Evolutionary conservation across 2,888 invertebrate genomes (phyloP).

Genomic region (Auanema freiburgensis): DNA sequence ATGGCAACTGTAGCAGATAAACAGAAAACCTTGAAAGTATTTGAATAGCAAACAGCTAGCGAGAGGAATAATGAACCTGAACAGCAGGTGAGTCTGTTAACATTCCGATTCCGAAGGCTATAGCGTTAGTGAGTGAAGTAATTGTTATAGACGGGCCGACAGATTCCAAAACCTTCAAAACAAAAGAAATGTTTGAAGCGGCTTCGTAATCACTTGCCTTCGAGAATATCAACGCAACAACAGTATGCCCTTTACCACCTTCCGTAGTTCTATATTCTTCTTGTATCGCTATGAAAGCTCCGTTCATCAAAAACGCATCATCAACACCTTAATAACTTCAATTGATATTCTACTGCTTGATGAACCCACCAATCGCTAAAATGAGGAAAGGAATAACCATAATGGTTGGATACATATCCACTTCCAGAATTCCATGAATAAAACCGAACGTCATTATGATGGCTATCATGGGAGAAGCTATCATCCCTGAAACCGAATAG

Average conservation of each 20-base stretch:
- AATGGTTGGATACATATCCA: conserved; percentile 29
- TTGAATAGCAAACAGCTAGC: too few relatives aligned
- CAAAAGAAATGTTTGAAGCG: not conserved
- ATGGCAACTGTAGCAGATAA: conserved; percentile 29
- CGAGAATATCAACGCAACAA: not conserved
- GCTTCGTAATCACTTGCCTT: not conserved
- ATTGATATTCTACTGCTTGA: not conserved
- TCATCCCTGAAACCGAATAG: conserved; percentile 11
- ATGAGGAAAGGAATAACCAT: conserved; percentile 34
- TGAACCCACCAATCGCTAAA: conserved; percentile 28
- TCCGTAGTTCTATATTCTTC: conserved; percentile 10
- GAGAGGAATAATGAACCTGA: conserved; percentile 10
- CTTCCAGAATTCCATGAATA: conserved; percentile 19
- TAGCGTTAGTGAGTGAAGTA: conserved; percentile 29
- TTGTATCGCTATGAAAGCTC: not conserved
- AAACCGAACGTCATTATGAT: conserved; percentile 30
- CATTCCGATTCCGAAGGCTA: conserved; percentile 35
- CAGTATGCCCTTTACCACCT: not conserved
- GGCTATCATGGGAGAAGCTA: conserved; percentile 27
- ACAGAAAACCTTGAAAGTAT: conserved; percentile 25
- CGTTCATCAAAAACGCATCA: conserved; percentile 32
- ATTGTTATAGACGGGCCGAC: conserved; percentile 31
- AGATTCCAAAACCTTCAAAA: conserved; percentile 20
- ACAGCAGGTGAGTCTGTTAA: conserved; percentile 28
- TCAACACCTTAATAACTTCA: conserved; percentile 27